Percentiles rank a stretch among this genome's conserved stretches.
phyloP scores from a whole-genome alignment of 2,113 vertebrate genomes.

The Pimephales promelas region DNA sequence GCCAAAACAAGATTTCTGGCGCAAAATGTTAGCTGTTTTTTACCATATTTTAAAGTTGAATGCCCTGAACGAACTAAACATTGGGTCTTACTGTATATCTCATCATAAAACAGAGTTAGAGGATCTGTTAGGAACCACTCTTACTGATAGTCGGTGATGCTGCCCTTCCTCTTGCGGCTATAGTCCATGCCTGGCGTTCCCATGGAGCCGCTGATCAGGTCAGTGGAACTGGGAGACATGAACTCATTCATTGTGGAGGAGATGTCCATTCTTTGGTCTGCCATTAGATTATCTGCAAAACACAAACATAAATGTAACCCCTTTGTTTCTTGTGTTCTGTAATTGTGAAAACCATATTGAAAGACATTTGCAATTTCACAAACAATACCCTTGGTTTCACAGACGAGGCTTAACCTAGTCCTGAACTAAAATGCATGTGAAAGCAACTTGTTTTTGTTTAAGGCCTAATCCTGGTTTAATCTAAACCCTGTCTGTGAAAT shows the following conservation, averaged over 20 bases:
- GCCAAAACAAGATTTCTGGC: no score
- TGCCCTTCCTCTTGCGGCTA: conserved; percentile 57
- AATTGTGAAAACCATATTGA: neutral
- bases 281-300: conserved; percentile 89
- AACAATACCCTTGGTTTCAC: neutral
- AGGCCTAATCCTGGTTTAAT: no score
- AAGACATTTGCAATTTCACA: neutral
- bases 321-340: neutral
- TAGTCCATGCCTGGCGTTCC: conserved; percentile 84
- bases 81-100: neutral
- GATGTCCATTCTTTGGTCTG: conserved; percentile 99
- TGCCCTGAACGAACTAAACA: neutral
- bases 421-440: no score
- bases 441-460: no score
- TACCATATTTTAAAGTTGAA: no score
- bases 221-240: conserved; percentile 90
- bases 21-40: no score
- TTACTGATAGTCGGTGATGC: conserved; percentile 86
- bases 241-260: conserved; percentile 98
- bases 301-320: neutral
- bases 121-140: conserved; percentile 45
- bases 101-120: neutral
- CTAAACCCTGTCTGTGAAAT: no score
- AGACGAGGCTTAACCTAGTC: no score
- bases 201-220: conserved; percentile 92